These are phyloP conservation scores for Dasypus novemcinctus DNA, from an alignment of 2,113 vertebrate genomes.

Conservation along the genomic window DNA sequence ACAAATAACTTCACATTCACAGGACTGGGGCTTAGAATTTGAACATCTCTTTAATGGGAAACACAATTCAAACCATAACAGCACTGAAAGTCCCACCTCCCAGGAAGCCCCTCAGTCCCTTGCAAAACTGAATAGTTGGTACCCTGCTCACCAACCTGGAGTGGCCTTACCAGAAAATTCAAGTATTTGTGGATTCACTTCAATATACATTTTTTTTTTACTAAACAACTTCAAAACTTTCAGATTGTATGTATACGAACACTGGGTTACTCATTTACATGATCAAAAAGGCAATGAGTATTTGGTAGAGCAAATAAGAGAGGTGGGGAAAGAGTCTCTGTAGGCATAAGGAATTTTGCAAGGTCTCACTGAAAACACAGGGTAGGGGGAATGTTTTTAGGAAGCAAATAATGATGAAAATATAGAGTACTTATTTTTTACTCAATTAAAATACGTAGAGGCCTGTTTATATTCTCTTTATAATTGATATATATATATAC, in stretches of 20 bases:
- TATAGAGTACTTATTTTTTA: neutral
- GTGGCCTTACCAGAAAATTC: neutral
- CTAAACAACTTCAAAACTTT: neutral
- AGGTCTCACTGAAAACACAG: neutral
- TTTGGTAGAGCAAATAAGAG: neutral
- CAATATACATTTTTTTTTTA: neutral
- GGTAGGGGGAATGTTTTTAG: neutral
- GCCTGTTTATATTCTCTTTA: neutral
- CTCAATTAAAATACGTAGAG: neutral
- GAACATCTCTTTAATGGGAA: no score
- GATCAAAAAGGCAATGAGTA: neutral
- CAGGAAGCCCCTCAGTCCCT: neutral
- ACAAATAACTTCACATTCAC: no score
- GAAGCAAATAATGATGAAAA: neutral
- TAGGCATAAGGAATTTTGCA: neutral
- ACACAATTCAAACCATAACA: no score
- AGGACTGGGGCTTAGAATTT: no score
- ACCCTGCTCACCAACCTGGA: neutral
- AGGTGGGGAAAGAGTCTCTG: neutral
- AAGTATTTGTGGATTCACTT: neutral
- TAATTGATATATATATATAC: no score
- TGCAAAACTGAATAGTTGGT: neutral
- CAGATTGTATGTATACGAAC: neutral
- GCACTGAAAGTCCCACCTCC: neutral
- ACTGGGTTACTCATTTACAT: neutral